These are phyloP conservation scores for Pterostichus niger DNA, from an alignment of 2,888 invertebrate genomes.

Conservation along the genomic window DNA sequence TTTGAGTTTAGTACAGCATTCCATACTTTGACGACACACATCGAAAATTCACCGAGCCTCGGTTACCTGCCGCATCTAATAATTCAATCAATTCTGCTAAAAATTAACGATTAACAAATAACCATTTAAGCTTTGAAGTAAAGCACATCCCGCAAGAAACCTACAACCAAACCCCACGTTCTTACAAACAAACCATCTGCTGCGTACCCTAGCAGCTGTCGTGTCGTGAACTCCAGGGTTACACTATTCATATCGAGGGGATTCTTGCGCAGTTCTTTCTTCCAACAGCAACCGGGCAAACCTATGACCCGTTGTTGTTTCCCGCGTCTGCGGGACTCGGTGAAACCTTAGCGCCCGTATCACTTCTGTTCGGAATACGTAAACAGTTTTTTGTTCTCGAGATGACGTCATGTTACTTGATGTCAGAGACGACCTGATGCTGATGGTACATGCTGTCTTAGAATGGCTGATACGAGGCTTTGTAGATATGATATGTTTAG, in stretches of 20 bases:
- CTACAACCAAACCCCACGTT: too few species aligned
- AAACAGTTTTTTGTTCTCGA: slow-evolving; percentile 28
- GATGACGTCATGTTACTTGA: not conserved
- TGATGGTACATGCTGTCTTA: not conserved
- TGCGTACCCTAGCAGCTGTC: not conserved
- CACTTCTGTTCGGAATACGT: slow-evolving; percentile 14
- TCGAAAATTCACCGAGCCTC: too few species aligned
- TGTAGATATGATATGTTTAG: not conserved
- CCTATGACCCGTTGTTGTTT: slow-evolving; percentile 1
- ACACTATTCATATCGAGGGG: too few species aligned
- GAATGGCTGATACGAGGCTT: not conserved
- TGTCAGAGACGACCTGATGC: too few species aligned
- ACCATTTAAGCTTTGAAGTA: too few species aligned
- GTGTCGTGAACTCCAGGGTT: not conserved
- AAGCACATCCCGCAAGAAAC: too few species aligned
- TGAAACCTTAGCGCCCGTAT: slow-evolving; percentile 11
- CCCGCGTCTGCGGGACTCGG: not conserved
- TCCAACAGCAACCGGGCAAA: not conserved
- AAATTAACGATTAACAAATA: too few species aligned
- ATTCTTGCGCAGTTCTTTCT: slow-evolving; percentile 3
- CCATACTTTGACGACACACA: too few species aligned
- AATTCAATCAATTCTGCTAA: too few species aligned
- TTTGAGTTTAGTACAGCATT: too few species aligned
- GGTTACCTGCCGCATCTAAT: too few species aligned
- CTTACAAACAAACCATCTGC: slow-evolving; percentile 1